A percentile compares a stretch with the other conserved stretches of the same genome.
Evolutionary conservation across 2,113 vertebrate species (phyloP).

Genomic region (Dolichallabes microphthalmus): DNA sequence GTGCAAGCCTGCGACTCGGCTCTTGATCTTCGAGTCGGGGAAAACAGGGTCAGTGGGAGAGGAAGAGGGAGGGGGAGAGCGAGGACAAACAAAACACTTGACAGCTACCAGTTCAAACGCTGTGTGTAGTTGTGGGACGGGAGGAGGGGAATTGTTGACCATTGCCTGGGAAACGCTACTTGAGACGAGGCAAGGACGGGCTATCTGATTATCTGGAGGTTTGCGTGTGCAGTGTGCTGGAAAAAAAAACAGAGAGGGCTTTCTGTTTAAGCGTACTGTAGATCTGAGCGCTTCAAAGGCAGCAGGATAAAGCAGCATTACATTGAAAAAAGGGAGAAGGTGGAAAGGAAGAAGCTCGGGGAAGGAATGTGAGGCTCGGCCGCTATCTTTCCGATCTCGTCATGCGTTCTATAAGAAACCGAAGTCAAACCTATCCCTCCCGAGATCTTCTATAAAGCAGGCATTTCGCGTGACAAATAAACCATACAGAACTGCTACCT

Average conservation of each 20-base stretch:
- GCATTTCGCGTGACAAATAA: background rate
- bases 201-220: constrained; percentile 79
- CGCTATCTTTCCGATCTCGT: constrained; percentile 15
- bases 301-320: constrained; percentile 34
- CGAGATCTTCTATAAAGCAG: background rate
- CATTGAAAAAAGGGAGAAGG: constrained; percentile 26
- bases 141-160: constrained; percentile 76
- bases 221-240: constrained; percentile 66
- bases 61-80: constrained; percentile 35
- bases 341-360: constrained; percentile 21
- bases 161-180: constrained; percentile 83
- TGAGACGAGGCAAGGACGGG: constrained; percentile 66
- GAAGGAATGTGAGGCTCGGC: constrained; percentile 39
- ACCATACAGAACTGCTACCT: background rate
- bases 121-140: constrained; percentile 60
- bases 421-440: background rate
- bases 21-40: constrained; percentile 15
- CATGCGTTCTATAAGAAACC: background rate
- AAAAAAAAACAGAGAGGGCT: constrained; percentile 68
- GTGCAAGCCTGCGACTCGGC: constrained; percentile 58
- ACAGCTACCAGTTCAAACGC: constrained; percentile 79
- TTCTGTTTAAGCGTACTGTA: constrained; percentile 14
- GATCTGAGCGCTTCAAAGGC: constrained; percentile 34
- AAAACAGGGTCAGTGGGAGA: constrained; percentile 26
- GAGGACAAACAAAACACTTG: constrained; percentile 74